Evolutionary conservation across 2,113 vertebrate species (phyloP), one percentile per base, ranked within the genome.

Genomic region (Ceyx margarethae): DNA sequence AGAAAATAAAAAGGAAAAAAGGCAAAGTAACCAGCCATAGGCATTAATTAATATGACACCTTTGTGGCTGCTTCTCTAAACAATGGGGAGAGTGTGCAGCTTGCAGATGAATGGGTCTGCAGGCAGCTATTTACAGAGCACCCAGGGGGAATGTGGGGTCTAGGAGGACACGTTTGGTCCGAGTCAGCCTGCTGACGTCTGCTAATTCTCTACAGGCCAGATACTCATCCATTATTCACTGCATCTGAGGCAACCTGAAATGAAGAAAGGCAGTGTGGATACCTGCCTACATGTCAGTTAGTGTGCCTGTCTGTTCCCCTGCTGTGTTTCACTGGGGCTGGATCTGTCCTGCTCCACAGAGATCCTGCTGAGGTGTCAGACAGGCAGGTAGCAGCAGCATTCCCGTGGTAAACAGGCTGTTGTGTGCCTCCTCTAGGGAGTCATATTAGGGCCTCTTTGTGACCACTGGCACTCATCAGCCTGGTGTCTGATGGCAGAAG

Each of bases 21-120:
- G 77, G 58, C 58, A 85, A 86, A 71, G 91, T 90, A 91, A 81
- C 53, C 75, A 89, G 66, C 69, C 8, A 0, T 69, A 83, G 73
- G 85, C 82, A 74, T 92, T 95, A 68, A 93, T 96, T 96, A 85
- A 62, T 25, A 21, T n/a, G 77, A 45, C 82, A 91, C 80, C 90
- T 90, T 5, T 40, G 50, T 76, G 62, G 46, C 79, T 88, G 81
- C 69, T 71, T 74, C 73, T 78, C 2, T 45, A 71, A 92, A 65
- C 85, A 83, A 56, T 6, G 7, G 84, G 60, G 65, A 92, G 61
- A 68, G 16, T 12, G 3, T 13, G 46, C 6, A 1, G 85, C 94
- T 88, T 23, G 74, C 66, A 87, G 80, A 60, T 28, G 33, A 35
- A 50, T 5, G 42, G 37, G 9, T 51, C 56, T 87, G 66, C 75